Base-by-base conservation (phyloP, 30 jellyfish, hydroid and myxozoan genomes). In the Cassiopea xamachana region DNA sequence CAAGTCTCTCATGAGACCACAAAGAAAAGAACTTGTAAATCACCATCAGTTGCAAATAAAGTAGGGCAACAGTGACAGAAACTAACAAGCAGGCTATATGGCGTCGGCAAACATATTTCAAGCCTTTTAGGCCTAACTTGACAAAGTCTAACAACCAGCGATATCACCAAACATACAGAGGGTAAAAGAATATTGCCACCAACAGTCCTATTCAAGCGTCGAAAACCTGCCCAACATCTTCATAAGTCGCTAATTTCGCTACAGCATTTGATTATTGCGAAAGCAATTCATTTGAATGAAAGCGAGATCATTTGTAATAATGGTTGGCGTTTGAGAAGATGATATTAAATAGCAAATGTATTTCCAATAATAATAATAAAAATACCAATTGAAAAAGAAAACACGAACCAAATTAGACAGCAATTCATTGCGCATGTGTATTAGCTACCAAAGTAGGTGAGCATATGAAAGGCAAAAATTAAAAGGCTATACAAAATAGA, bases 151-250 rank as follows among this genome's bases (percentile, higher is more conserved):
- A 7, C 80, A 71, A 71, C 80, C 80, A 71, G 80, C 80, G 6
- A 64, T 14, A 43, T 12, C 44, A 7, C 3, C 70, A 75, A 73
- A 48, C 72, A 75, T 44, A 16, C 47, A 48, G 47, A 75, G 47
- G 47, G 27, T 51, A 16, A 71, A 48, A 75, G 18, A 75, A 75
- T 75, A 48, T 9, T 14, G 85, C 85, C 85, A 75, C 85, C 85
- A 45, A 75, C 85, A 75, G 47, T 17, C 55, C 9, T 43, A 51
- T 75, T 75, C 85, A 75, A 16, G 47, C 8, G 15, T 17, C 74
- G 15, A 14, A 64, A 17, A 64, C 74, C 43, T 9, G 74, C 12
- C 64, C 64, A 3, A 55, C 64, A 10, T 6, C 12, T 55, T 55
- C 64, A 55, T 10, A 55, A 55, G 64, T 55, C 12, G 64, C 12